Base-by-base conservation (phyloP, 2,888 invertebrate species). In the Macrosoma leucophasiata region DNA sequence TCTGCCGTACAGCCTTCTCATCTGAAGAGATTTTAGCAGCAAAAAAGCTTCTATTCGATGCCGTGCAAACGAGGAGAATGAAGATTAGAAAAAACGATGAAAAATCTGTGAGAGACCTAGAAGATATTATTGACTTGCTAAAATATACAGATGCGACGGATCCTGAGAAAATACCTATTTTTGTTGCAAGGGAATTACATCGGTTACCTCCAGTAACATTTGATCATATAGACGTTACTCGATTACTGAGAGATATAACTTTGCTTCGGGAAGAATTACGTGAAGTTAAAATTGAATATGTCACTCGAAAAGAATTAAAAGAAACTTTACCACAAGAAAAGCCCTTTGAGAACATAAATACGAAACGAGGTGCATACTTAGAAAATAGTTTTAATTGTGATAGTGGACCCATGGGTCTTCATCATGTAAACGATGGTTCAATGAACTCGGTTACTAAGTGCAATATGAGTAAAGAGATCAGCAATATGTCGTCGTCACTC, bases 151-250 rank as follows among this genome's bases (percentile, higher is more conserved):
- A 17, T 17, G 17, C 7, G 29, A 40, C 37, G 6, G 43, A 43
- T 17, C 35, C 43, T 10, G 39, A 39, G 13, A 19, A 28, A 3
- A 4, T 44, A 18, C 43, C 41, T 4, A 29, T 44, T 10, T 41
- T 41, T 36, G 43, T 44, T 8, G 43, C 43, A 8, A 25, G 26
- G 13, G 14, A 26, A 1, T 9, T 43, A 3, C 28, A 43, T 13
- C 40, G 32, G 21, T 15, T 43, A 15, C 43, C 43, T 1, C 43
- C 39, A 3, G 22, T 39, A 6, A 17, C 19, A 1, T 43, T 41
- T 21, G 39, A 41, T 17, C 39, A 44, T 28, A 28, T 39, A 2
- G 44, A 44, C 22, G 41, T 41, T 1, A 44, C 42, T 7, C 19
- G 22, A n/a, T 14, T 39, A 12, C 36, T 42, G 6, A 42, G 39